These are phyloP conservation scores for Ellobius talpinus DNA, from an alignment of 2,113 vertebrate genomes.

Conservation along the genomic window DNA sequence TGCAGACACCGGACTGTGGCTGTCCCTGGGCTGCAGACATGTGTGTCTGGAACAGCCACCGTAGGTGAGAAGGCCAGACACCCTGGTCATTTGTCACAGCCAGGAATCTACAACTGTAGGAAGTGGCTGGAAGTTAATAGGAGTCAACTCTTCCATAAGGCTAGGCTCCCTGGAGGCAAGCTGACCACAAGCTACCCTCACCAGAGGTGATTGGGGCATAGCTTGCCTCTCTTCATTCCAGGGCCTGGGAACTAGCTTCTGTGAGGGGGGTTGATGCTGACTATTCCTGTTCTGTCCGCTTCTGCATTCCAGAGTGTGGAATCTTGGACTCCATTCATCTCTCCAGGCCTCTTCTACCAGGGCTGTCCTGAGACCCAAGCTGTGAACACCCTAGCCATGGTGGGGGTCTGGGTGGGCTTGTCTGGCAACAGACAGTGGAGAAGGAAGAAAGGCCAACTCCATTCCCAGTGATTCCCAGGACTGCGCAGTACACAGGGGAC, in stretches of 20 bases:
- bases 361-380: background rate
- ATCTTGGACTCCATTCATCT: background rate
- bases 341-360: background rate
- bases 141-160: background rate
- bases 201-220: background rate
- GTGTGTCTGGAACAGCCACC: background rate
- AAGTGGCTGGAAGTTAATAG: background rate
- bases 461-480: background rate
- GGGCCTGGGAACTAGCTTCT: background rate
- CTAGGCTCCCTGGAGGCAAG: background rate
- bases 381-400: background rate
- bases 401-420: background rate
- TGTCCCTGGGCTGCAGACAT: background rate
- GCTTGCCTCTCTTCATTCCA: background rate
- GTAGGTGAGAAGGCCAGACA: background rate
- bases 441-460: background rate
- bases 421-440: background rate
- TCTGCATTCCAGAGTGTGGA: background rate
- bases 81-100: background rate
- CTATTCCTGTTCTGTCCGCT: background rate
- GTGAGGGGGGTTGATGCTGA: background rate
- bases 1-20: background rate
- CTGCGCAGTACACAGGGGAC: background rate
- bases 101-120: background rate
- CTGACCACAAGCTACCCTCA: background rate